Evolutionary conservation across 2,113 vertebrate species (phyloP), one percentile per base, ranked within the genome.

Genomic region (Chaenocephalus aceratus): DNA sequence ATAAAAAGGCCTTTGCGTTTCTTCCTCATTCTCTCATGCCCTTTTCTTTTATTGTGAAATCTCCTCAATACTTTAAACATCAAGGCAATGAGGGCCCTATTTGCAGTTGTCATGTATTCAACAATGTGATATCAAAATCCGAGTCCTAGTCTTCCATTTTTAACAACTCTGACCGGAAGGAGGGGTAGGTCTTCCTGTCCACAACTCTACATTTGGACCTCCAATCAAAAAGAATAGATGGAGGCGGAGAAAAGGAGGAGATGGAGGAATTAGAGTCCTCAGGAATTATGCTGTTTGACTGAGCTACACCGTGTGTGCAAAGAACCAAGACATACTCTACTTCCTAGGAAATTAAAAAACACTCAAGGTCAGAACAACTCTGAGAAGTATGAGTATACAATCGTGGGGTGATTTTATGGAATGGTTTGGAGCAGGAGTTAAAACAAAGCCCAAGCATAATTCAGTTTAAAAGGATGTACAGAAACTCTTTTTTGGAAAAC

Each of bases 221-320:
- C 72, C 60, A 54, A 78, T 83, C 62, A 64, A 76, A 86, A 66
- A 66, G 66, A 77, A 72, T 9, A 74, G 54, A 68, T 54, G 48
- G 41, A 84, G 54, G 56, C 10, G 12, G 58, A 53, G 48, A 63
- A 58, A 62, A 73, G 75, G 64, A 81, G 72, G 66, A 67, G 77
- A 83, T 74, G 66, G 68, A 66, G 66, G 30, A 54, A 72, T 46
- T 46, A 5, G 75, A 86, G 86, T 78, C 75, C 88, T 93, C 85
- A 75, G 87, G 91, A 93, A 93, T 95, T 94, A 94, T 94, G 94
- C 92, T 86, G 88, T 95, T 95, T 95, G 91, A 90, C 91, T 88
- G 46, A 84, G 72, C 73, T 72, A n/a, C 44, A 66, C 6, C 0
- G 4, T 18, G 30, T 76, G 72, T 78, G 65, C 76, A 86, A 58